A percentile compares a stretch with the other conserved stretches of the same genome.
phyloP scores from a whole-genome alignment of 1,140 invertebrate genomes.

The Hylaeus volcanicus region DNA sequence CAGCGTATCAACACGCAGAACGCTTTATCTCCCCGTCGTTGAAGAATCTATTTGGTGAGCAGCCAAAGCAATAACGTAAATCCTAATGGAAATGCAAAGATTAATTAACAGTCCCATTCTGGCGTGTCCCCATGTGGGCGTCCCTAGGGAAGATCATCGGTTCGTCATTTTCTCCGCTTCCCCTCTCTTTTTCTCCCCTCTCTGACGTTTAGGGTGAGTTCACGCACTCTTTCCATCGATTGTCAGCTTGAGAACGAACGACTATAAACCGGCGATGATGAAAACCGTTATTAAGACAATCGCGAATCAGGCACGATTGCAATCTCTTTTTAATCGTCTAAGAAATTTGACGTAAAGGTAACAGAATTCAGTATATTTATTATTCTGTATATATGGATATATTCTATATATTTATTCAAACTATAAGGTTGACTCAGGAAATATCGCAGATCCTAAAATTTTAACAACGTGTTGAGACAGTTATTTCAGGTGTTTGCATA shows the following conservation, averaged over 20 bases:
- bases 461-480: too few relatives aligned
- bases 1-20: constrained; percentile 31
- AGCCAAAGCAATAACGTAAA: constrained; percentile 68
- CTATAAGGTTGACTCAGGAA: too few relatives aligned
- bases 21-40: constrained; percentile 53
- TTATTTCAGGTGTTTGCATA: too few relatives aligned
- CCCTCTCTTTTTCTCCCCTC: constrained; percentile 22
- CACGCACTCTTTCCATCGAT: constrained; percentile 37
- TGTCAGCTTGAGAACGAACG: constrained; percentile 4
- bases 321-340: background rate
- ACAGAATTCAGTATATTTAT: too few relatives aligned
- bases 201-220: constrained; percentile 49
- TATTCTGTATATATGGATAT: too few relatives aligned
- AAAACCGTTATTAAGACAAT: constrained; percentile 27
- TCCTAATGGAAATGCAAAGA: constrained; percentile 76
- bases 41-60: constrained; percentile 66
- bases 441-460: too few relatives aligned
- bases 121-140: constrained; percentile 61
- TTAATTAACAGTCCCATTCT: constrained; percentile 77
- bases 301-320: constrained; percentile 7
- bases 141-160: constrained; percentile 69
- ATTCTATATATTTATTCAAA: too few relatives aligned
- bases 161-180: constrained; percentile 58
- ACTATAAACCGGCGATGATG: constrained; percentile 42
- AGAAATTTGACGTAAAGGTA: too few relatives aligned